A percentile compares a stretch with the other conserved stretches of the same genome.
Conservation (phyloP, 2,113 vertebrate species). For the Capreolus pygargus region DNA sequence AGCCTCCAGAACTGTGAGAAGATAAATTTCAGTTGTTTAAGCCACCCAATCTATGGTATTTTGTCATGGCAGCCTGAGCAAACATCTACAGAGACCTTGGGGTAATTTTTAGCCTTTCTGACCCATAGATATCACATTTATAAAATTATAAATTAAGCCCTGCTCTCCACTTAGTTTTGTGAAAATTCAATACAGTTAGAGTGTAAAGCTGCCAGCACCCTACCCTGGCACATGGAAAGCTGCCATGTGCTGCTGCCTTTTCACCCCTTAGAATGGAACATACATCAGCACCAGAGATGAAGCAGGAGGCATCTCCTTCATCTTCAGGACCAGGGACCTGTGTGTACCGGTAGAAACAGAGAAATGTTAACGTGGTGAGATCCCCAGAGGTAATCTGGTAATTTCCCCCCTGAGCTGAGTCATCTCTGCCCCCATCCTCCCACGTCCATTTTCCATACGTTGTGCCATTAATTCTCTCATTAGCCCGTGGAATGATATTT, state of each 20-base stretch:
- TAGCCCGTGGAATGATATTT: conserved; percentile 39
- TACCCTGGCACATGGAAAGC: not conserved
- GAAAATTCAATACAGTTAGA: not conserved
- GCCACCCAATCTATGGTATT: not conserved
- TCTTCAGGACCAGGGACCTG: not conserved
- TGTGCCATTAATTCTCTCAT: conserved; percentile 40
- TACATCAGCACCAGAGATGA: not conserved
- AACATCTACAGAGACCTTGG: not conserved
- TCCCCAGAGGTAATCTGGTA: not conserved
- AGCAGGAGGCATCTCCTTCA: not conserved
- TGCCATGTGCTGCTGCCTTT: not conserved
- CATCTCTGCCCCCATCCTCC: not conserved
- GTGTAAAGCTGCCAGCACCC: not conserved
- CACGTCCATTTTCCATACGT: not conserved
- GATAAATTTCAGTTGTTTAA: not conserved
- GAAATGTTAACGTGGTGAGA: not conserved
- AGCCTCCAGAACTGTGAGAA: not conserved
- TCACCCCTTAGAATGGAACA: not conserved
- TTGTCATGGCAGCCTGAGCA: not conserved
- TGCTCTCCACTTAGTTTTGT: not conserved
- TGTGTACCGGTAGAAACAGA: not conserved
- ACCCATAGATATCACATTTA: not conserved
- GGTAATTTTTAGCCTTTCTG: conserved; percentile 23
- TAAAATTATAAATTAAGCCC: not conserved
- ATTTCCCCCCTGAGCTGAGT: not conserved